These are phyloP conservation scores for Pocillopora verrucosa DNA, from an alignment of 64 coral and sea anemone species.

Conservation along the genomic window DNA sequence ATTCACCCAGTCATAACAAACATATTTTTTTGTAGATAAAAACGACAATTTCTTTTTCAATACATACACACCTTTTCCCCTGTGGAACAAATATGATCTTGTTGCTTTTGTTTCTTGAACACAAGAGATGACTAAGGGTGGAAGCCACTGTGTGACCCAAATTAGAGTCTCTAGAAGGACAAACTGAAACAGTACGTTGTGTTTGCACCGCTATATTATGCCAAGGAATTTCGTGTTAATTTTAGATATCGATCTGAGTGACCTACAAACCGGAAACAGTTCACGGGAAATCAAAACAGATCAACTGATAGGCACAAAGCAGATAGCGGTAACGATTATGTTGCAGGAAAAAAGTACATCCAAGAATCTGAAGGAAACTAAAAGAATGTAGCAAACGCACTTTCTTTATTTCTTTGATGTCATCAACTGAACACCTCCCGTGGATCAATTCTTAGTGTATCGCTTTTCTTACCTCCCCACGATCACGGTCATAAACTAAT, in stretches of 20 bases:
- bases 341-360: neutral
- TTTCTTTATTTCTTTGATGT: no score
- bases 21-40: neutral
- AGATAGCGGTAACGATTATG: neutral
- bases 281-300: neutral
- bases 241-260: neutral
- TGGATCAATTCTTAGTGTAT: no score
- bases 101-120: neutral
- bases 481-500: no score
- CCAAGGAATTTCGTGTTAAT: neutral
- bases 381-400: no score
- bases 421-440: no score
- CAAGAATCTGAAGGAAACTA: neutral
- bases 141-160: neutral
- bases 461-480: no score
- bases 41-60: neutral
- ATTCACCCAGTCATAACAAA: neutral
- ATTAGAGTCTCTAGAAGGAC: neutral
- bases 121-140: neutral
- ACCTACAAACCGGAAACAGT: constrained; percentile 3
- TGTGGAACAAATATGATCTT: neutral
- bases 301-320: neutral
- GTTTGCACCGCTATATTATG: neutral
- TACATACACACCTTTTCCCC: neutral
- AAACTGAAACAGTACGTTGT: neutral